Percentiles rank a stretch among this genome's conserved stretches.
phyloP scores from a whole-genome alignment of 2,888 invertebrate species.

The Euplexia lucipara region DNA sequence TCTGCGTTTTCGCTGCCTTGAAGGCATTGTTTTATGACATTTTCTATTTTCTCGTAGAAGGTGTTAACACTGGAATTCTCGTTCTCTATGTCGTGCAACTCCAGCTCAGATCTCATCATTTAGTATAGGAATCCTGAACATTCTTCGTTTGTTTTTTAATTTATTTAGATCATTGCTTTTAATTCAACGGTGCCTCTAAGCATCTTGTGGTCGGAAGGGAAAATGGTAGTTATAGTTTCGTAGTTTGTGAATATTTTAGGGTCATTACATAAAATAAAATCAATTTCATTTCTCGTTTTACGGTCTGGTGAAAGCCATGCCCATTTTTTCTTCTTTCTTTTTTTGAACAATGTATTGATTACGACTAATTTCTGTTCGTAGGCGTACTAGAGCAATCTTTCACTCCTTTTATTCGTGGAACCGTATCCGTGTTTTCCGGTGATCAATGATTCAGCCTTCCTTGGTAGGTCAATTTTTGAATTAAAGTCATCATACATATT shows the following conservation, averaged over 20 bases:
- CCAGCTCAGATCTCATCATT: background rate
- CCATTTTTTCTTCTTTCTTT: background rate
- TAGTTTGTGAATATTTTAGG: background rate
- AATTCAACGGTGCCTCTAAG: background rate
- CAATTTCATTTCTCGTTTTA: background rate
- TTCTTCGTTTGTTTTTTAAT: background rate
- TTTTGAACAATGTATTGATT: background rate
- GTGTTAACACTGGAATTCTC: background rate
- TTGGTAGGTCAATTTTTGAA: background rate
- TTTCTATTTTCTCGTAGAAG: background rate
- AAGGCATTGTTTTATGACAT: background rate
- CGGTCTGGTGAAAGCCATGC: background rate
- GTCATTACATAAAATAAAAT: background rate
- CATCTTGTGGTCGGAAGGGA: background rate
- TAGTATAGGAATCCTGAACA: background rate
- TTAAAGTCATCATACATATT: background rate
- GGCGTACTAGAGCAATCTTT: background rate
- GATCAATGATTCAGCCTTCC: background rate
- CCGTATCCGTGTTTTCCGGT: background rate
- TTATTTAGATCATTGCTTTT: background rate
- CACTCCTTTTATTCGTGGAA: no score
- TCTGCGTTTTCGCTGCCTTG: background rate
- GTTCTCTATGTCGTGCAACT: background rate
- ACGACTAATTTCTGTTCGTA: background rate
- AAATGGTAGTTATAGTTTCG: background rate